Conservation (phyloP, 2,113 vertebrate species). For the Hyla sarda region DNA sequence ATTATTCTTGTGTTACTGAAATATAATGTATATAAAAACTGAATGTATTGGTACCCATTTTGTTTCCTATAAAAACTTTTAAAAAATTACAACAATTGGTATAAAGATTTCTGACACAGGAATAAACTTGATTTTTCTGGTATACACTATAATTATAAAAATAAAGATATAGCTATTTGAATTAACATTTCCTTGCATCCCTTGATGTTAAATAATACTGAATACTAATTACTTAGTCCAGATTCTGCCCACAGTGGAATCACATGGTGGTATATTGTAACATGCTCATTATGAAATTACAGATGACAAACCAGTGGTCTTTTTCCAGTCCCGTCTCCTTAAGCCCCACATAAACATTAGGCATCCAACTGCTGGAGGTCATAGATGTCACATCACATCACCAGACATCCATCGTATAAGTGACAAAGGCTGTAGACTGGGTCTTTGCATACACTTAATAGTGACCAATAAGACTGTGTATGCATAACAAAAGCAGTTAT, state of each 20-base stretch:
- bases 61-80: neutral
- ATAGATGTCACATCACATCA: constrained; percentile 5
- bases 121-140: neutral
- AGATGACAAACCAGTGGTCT: neutral
- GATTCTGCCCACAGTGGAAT: too few relatives aligned
- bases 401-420: neutral
- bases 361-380: neutral
- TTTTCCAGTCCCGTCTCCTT: neutral
- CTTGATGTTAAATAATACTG: neutral
- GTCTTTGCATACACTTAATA: neutral
- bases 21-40: too few relatives aligned
- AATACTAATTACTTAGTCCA: too few relatives aligned
- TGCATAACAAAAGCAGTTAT: neutral
- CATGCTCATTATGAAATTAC: constrained; percentile 11
- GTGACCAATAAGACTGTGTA: neutral
- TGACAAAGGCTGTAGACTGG: neutral
- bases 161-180: neutral
- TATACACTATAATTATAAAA: neutral
- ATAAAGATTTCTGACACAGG: neutral
- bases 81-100: neutral
- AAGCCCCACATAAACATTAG: neutral
- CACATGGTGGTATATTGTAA: too few relatives aligned
- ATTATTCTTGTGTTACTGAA: too few relatives aligned
- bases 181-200: neutral
- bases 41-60: neutral